Conservation (phyloP, 1,140 invertebrate genomes). For the Condylostylus longicornis region DNA sequence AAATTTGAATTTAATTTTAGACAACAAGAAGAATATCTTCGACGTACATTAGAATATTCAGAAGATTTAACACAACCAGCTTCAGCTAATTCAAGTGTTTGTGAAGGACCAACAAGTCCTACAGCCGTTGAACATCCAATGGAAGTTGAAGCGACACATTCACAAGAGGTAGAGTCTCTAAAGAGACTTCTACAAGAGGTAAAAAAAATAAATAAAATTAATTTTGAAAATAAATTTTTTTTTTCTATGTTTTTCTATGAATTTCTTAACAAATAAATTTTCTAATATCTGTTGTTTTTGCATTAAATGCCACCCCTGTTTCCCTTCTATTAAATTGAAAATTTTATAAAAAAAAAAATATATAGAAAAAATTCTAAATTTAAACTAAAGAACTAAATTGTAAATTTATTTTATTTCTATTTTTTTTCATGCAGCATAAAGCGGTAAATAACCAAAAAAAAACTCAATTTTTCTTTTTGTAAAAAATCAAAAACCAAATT, state of each 20-base stretch:
- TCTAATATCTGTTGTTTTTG: background rate
- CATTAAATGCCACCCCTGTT: background rate
- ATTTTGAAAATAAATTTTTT: slow-evolving; percentile 9
- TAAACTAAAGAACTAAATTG: background rate
- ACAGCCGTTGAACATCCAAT: slow-evolving; percentile 35
- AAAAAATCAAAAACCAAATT: background rate
- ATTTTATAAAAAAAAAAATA: no score
- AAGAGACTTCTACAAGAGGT: slow-evolving; percentile 60
- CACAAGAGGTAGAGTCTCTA: slow-evolving; percentile 45
- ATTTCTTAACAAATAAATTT: slow-evolving; percentile 2
- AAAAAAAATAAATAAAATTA: no score
- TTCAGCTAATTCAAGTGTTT: slow-evolving; percentile 40
- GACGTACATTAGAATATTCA: slow-evolving; percentile 32
- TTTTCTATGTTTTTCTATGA: no score
- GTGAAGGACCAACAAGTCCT: slow-evolving; percentile 42
- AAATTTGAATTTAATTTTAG: slow-evolving; percentile 10
- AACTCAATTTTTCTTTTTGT: slow-evolving; percentile 8
- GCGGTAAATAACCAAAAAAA: slow-evolving; percentile 4
- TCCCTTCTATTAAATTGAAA: no score
- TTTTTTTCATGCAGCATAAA: slow-evolving; percentile 1
- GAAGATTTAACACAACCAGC: slow-evolving; percentile 35
- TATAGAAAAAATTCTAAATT: no score
- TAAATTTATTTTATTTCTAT: background rate
- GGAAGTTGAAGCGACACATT: slow-evolving; percentile 34
- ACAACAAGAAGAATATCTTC: slow-evolving; percentile 33